Conservation (phyloP, 2,113 vertebrate species). For the Apteryx owenii region DNA sequence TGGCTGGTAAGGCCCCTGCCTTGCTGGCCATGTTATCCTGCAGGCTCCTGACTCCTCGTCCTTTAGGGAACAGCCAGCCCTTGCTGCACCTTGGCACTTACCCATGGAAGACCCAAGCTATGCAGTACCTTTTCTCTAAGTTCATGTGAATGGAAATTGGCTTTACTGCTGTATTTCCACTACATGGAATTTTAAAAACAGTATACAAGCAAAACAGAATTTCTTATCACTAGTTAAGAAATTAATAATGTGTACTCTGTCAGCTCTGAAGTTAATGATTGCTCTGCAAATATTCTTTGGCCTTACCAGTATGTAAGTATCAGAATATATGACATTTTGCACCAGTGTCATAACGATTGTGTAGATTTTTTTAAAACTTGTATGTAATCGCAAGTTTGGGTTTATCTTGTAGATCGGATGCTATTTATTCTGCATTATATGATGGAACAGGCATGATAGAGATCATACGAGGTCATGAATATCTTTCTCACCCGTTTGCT, state of each 20-base stretch:
- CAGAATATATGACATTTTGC: rapidly evolving
- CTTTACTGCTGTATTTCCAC: not conserved
- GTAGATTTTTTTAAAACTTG: not conserved
- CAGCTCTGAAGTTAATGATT: not conserved
- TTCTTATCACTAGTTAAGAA: not conserved
- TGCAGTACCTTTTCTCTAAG: rapidly evolving
- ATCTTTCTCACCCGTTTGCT: constrained; percentile 97
- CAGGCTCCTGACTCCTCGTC: not conserved
- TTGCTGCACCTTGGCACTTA: not conserved
- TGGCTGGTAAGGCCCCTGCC: not conserved
- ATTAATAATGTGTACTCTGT: not conserved
- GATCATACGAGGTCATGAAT: constrained; percentile 95
- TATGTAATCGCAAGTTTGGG: not conserved
- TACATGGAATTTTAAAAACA: not conserved
- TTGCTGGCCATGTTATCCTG: not conserved
- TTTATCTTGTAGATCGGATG: constrained; percentile 88
- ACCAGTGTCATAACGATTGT: not conserved
- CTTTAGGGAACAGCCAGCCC: not conserved
- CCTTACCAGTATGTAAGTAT: not conserved
- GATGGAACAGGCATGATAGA: constrained; percentile 94
- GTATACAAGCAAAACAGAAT: not conserved
- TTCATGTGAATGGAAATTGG: not conserved
- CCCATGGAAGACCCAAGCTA: not conserved
- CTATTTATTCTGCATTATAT: constrained; percentile 97
- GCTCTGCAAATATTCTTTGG: not conserved